phyloP scores from a whole-genome alignment of 2,797 vertebrate species.

The Anniella stebbinsi region DNA sequence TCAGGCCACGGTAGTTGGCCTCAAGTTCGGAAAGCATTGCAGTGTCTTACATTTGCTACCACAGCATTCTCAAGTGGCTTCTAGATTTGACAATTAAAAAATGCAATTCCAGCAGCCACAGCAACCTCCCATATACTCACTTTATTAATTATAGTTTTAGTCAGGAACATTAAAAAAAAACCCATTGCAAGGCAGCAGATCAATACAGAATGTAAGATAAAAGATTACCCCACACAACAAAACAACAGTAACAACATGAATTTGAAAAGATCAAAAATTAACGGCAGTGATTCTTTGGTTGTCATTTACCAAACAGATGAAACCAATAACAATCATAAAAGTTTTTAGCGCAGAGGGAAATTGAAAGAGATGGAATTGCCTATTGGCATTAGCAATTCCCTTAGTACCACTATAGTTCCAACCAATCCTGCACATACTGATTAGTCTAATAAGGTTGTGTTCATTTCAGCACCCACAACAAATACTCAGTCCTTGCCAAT shows the following conservation, averaged over 20 bases:
- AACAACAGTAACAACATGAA: too few relatives aligned
- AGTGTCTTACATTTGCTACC: neutral
- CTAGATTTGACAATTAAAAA: slow-evolving; percentile 11
- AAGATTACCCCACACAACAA: neutral
- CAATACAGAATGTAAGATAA: neutral
- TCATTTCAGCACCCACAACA: neutral
- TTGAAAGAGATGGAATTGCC: neutral
- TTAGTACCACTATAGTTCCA: neutral
- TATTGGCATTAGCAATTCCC: neutral
- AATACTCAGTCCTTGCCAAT: neutral
- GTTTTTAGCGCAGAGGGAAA: neutral
- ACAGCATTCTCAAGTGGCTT: neutral
- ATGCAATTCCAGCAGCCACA: neutral
- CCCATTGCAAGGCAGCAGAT: neutral
- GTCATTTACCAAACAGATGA: neutral
- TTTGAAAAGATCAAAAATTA: neutral
- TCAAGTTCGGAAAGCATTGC: neutral
- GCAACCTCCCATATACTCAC: neutral
- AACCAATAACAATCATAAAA: neutral
- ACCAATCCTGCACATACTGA: neutral
- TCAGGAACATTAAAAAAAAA: neutral
- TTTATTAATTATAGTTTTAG: neutral
- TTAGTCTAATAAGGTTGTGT: neutral
- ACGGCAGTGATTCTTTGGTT: neutral
- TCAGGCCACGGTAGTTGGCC: neutral